These are phyloP conservation scores for Myrmecobius fasciatus DNA, from an alignment of 2,113 vertebrate species.

Conservation along the genomic window DNA sequence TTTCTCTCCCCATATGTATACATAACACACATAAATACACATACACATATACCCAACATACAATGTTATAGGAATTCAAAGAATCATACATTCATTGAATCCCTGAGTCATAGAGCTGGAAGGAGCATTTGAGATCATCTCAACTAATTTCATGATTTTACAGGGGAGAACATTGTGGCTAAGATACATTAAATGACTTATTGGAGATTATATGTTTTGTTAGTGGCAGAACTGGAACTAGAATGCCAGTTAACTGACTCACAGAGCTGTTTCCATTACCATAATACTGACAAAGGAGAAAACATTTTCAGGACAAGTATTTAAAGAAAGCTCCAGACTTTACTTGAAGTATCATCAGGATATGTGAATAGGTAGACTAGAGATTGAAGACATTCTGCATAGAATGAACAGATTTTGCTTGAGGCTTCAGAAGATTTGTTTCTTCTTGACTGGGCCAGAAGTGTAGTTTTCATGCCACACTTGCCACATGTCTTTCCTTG, in stretches of 20 bases:
- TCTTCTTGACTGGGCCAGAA: not conserved
- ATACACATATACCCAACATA: no score
- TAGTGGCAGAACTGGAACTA: not conserved
- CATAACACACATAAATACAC: no score
- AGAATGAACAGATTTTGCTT: not conserved
- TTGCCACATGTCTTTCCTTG: not conserved
- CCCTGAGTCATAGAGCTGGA: not conserved
- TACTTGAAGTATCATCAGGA: not conserved
- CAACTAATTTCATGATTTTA: not conserved
- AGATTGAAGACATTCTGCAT: not conserved
- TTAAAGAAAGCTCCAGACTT: not conserved
- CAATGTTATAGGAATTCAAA: no score
- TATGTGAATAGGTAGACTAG: not conserved
- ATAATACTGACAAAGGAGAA: not conserved
- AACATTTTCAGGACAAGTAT: not conserved
- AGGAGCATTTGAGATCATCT: not conserved
- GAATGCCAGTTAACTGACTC: not conserved
- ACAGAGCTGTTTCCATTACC: not conserved
- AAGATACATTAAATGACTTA: not conserved
- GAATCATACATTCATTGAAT: not conserved
- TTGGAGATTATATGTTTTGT: not conserved
- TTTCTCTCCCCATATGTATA: no score
- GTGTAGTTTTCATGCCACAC: not conserved
- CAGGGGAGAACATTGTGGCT: not conserved
- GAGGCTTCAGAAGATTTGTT: not conserved